Evolutionary conservation across 2,888 invertebrate genomes (phyloP).

Genomic region (Amphipoea lucens): DNA sequence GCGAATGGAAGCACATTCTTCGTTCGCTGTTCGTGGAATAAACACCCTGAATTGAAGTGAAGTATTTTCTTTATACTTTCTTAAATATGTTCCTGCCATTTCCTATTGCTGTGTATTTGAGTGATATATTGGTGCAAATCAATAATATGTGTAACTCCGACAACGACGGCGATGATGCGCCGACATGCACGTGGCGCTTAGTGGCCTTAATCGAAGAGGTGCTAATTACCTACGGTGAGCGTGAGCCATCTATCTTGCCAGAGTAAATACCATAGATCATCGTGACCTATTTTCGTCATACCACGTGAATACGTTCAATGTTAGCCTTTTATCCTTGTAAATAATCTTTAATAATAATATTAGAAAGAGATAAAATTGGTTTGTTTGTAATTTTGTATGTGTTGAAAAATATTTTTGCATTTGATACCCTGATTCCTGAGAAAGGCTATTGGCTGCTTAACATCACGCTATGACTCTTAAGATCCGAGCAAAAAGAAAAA

Average conservation of each 20-base stretch:
- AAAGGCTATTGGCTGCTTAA: not conserved
- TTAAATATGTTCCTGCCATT: no score
- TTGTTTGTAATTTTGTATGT: not conserved
- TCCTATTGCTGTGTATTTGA: no score
- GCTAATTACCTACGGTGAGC: conserved; percentile 34
- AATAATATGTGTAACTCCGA: no score
- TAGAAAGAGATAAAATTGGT: not conserved
- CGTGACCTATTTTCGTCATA: not conserved
- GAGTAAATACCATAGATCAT: conserved; percentile 40
- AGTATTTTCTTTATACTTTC: no score
- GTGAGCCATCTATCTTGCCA: conserved; percentile 30
- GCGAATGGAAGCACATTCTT: no score
- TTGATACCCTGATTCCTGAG: not conserved
- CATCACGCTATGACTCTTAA: not conserved
- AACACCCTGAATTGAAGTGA: no score
- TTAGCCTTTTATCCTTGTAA: not conserved
- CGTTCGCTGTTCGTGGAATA: no score
- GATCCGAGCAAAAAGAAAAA: not conserved
- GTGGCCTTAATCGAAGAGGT: conserved; percentile 43
- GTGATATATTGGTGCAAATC: no score
- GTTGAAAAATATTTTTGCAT: not conserved
- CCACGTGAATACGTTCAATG: not conserved
- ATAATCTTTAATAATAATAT: not conserved
- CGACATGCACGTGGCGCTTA: conserved; percentile 26
- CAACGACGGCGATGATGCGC: no score